A percentile compares a stretch with the other conserved stretches of the same genome.
Evolutionary conservation across 2,113 vertebrate genomes (phyloP).

Genomic region (Megaleporinus macrocephalus): DNA sequence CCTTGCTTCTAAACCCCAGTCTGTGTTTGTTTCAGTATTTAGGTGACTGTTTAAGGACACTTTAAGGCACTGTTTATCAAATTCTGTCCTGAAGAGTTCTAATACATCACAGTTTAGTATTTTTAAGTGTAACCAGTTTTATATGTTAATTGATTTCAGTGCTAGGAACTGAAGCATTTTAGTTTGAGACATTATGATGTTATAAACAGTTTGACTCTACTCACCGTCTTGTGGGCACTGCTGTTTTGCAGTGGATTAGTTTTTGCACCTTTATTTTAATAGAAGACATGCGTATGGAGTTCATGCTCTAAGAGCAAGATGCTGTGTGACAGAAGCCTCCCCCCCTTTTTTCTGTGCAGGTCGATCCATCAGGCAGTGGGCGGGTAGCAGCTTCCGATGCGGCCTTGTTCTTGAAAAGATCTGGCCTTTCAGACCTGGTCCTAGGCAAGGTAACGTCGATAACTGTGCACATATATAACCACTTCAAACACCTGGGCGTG

Average conservation of each 20-base stretch:
- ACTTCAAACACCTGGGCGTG: not conserved
- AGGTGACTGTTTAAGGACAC: not conserved
- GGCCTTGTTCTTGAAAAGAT: constrained; percentile 93
- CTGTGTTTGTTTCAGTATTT: not conserved
- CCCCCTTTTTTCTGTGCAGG: constrained; percentile 72
- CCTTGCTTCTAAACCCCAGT: too few relatives aligned
- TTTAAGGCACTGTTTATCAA: not conserved
- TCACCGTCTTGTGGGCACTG: too few relatives aligned
- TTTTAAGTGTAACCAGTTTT: too few relatives aligned
- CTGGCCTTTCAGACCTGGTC: constrained; percentile 91
- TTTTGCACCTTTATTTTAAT: too few relatives aligned
- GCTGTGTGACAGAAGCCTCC: too few relatives aligned
- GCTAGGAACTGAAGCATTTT: too few relatives aligned
- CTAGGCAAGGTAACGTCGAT: constrained; percentile 88
- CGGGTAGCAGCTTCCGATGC: constrained; percentile 92
- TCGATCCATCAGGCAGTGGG: constrained; percentile 88
- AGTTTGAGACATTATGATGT: too few relatives aligned
- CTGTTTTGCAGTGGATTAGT: too few relatives aligned
- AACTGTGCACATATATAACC: not conserved
- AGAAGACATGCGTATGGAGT: not conserved
- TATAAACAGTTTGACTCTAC: too few relatives aligned
- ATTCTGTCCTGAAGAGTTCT: not conserved
- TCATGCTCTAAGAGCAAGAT: not conserved
- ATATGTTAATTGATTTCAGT: too few relatives aligned
- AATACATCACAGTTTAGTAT: too few relatives aligned